Conservation (phyloP, 2,888 invertebrate species). For the Amphipyra tragopoginis region DNA sequence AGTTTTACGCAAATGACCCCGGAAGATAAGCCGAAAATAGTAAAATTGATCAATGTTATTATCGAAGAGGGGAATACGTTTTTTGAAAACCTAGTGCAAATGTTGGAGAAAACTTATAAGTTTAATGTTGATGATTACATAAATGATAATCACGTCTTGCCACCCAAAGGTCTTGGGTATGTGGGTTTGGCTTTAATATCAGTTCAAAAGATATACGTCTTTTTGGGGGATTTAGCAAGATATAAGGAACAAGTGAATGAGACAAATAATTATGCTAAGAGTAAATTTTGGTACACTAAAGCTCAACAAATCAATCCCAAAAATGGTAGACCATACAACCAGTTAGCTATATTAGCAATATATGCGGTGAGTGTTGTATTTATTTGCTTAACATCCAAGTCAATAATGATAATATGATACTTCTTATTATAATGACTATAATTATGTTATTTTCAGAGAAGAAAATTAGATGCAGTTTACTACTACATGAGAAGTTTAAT, state of each 20-base stretch:
- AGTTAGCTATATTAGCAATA: constrained; percentile 96
- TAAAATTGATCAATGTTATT: constrained; percentile 91
- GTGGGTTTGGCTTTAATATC: constrained; percentile 94
- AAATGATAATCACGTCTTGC: constrained; percentile 89
- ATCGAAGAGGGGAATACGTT: constrained; percentile 95
- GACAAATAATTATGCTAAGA: constrained; percentile 93
- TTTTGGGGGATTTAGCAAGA: constrained; percentile 97
- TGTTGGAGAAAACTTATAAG: constrained; percentile 93
- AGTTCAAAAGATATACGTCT: constrained; percentile 96
- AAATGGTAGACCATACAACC: constrained; percentile 98
- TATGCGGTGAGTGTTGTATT: constrained; percentile 91
- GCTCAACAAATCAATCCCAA: constrained; percentile 98
- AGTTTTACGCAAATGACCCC: constrained; percentile 90
- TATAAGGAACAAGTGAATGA: constrained; percentile 96
- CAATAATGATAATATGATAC: not conserved
- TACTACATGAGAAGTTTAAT: constrained; percentile 98
- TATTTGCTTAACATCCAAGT: not conserved
- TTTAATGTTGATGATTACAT: constrained; percentile 92
- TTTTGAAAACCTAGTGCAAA: constrained; percentile 93
- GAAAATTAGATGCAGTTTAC: constrained; percentile 98
- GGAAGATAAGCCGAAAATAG: constrained; percentile 91
- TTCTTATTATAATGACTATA: constrained; percentile 8
- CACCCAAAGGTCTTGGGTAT: constrained; percentile 91
- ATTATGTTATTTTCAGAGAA: constrained; percentile 91
- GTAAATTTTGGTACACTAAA: constrained; percentile 96